Evolutionary conservation across 1,140 invertebrate genomes (phyloP), one percentile per base, ranked within the genome.

Genomic region (Planococcus citri): DNA sequence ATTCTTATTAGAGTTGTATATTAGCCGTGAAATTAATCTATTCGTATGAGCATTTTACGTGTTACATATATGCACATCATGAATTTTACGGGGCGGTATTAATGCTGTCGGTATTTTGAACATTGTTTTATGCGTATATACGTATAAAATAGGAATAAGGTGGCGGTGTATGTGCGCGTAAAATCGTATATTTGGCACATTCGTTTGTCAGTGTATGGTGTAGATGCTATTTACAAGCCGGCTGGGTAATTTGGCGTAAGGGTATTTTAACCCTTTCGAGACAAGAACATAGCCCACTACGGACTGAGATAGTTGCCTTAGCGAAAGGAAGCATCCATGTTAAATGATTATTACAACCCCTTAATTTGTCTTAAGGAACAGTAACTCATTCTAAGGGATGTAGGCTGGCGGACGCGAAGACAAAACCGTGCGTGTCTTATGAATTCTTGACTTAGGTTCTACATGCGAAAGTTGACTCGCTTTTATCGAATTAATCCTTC

Each of bases 1-100:
- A 64, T 64, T 64, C 60, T 64, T 64, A 64, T 64, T 64, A 64
- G 25, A 24, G 60, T 64, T 27, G 60, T 64, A 64, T 64, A 64
- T 64, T 64, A 64, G 60, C 60, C 60, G 60, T 64, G 60, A 64
- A 64, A 64, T 64, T 64, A 64, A 64, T 64, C 60, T 64, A 64
- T 64, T 64, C 60, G 60, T 64, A 64, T 25, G 60, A 64, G 60
- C 60, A 25, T 64, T 25, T 64, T 64, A 27, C 10, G 22, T 20
- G 60, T 17, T 24, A 20, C 8, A 22, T 10, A 25, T 12, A 25
- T 64, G 60, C 60, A 24, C 60, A 20, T 64, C 60, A 25, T 64
- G 60, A 64, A 64, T 64, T 64, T 64, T 25, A 25, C 10, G 60
- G 9, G 1, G 60, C 14, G 60, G 20, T 27, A 64, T 64, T 64